These are phyloP conservation scores for Ophion costatus DNA, from an alignment of 2,888 invertebrate genomes.

Conservation along the genomic window DNA sequence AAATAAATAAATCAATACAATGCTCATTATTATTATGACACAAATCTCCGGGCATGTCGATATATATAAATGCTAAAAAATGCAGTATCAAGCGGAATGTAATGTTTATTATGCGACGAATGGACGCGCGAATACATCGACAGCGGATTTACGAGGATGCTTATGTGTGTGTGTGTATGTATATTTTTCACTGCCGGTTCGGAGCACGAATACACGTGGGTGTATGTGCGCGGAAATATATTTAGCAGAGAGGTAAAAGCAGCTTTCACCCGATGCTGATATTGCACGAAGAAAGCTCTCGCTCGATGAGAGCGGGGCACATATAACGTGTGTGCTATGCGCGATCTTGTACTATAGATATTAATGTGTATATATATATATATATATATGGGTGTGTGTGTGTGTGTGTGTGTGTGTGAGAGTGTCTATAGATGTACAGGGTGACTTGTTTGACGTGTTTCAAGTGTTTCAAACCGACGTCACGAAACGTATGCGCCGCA, in stretches of 20 bases:
- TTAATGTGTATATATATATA: no score
- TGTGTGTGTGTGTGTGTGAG: no score
- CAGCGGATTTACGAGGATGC: constrained; percentile 50
- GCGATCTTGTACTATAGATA: constrained; percentile 35
- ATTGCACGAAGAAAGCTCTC: constrained; percentile 66
- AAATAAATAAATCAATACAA: no score
- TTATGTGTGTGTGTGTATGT: constrained; percentile 66
- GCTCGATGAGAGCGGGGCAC: constrained; percentile 51
- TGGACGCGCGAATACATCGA: constrained; percentile 50
- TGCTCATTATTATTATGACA: no score
- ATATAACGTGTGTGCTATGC: constrained; percentile 51
- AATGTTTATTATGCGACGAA: neutral
- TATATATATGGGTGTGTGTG: constrained; percentile 6
- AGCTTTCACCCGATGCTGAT: constrained; percentile 64
- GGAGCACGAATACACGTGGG: constrained; percentile 22
- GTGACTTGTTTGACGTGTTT: neutral
- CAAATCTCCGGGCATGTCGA: no score
- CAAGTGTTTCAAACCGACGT: neutral
- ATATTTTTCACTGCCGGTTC: constrained; percentile 30
- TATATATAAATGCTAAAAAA: no score
- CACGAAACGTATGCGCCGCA: neutral
- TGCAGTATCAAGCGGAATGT: neutral
- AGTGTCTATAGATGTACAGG: neutral
- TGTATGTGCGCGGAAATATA: constrained; percentile 31
- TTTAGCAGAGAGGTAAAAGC: constrained; percentile 18